These are phyloP conservation scores for Zapornia atra DNA, from an alignment of 2,113 vertebrate species.

Conservation along the genomic window DNA sequence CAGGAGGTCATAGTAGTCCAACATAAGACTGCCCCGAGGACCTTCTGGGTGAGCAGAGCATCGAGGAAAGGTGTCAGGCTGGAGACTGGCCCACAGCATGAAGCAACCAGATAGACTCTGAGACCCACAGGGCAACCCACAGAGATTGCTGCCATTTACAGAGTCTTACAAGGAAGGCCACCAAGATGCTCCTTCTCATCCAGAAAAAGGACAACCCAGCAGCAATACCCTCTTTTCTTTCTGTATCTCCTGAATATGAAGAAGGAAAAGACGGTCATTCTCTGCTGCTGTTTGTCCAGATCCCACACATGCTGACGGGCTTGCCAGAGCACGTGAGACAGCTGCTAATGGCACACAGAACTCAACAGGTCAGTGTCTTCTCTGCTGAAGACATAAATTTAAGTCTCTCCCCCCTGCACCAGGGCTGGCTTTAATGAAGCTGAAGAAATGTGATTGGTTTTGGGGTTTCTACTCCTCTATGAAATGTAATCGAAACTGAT, in stretches of 20 bases:
- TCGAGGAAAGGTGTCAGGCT: not conserved
- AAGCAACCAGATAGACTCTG: not conserved
- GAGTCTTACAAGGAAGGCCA: not conserved
- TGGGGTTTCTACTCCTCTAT: not conserved
- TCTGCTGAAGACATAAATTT: not conserved
- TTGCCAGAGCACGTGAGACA: not conserved
- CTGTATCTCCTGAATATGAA: not conserved
- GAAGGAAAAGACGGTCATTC: not conserved
- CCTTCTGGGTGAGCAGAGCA: not conserved
- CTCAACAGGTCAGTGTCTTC: not conserved
- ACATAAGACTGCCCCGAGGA: not conserved
- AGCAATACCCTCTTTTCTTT: not conserved
- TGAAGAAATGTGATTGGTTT: not conserved
- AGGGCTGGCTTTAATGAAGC: not conserved
- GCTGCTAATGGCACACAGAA: not conserved
- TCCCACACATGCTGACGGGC: rapidly evolving
- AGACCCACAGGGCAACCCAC: not conserved
- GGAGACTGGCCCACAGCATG: not conserved
- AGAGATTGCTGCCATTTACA: not conserved
- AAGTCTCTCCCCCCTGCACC: not conserved
- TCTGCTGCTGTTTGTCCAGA: not conserved
- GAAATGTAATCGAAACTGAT: not conserved
- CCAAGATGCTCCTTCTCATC: not conserved
- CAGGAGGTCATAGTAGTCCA: not conserved
- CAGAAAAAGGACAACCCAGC: not conserved